Conservation (phyloP, 1,140 invertebrate species). For the Platorchestia sp. region DNA sequence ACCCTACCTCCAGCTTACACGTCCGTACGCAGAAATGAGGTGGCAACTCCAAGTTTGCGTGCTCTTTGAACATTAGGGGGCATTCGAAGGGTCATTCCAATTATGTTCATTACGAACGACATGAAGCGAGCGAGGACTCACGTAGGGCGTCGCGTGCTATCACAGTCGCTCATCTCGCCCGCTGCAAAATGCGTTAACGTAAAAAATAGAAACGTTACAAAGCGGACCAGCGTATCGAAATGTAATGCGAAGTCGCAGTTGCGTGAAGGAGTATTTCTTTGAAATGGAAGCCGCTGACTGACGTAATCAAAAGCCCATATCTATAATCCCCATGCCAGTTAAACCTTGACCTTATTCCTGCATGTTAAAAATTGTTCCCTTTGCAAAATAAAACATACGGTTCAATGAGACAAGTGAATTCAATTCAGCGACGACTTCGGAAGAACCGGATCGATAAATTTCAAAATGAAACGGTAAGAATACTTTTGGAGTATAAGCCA, state of each 20-base stretch:
- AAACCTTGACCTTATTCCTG: conserved; percentile 23
- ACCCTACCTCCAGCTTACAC: background rate
- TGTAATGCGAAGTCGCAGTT: conserved; percentile 27
- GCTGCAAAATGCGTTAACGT: background rate
- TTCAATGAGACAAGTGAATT: conserved; percentile 2
- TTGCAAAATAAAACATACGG: background rate
- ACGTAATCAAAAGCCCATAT: conserved; percentile 44
- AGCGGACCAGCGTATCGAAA: background rate
- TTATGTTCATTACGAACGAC: conserved; percentile 33
- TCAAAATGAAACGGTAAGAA: background rate
- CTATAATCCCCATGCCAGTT: conserved; percentile 31
- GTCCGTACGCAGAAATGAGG: background rate
- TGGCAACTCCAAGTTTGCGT: background rate
- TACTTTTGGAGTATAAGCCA: background rate
- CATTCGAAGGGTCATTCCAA: conserved; percentile 31
- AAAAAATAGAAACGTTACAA: background rate
- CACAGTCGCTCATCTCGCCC: conserved; percentile 1
- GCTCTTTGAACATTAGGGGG: background rate
- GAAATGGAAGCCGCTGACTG: conserved; percentile 33
- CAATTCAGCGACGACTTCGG: background rate
- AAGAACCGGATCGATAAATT: background rate
- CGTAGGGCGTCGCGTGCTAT: conserved; percentile 14
- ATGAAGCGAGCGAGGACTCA: background rate
- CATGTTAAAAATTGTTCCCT: background rate
- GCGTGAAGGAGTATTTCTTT: conserved; percentile 7